phyloP scores from a whole-genome alignment of 30 jellyfish, hydroid and myxozoan genomes.

The Aurelia aurita region DNA sequence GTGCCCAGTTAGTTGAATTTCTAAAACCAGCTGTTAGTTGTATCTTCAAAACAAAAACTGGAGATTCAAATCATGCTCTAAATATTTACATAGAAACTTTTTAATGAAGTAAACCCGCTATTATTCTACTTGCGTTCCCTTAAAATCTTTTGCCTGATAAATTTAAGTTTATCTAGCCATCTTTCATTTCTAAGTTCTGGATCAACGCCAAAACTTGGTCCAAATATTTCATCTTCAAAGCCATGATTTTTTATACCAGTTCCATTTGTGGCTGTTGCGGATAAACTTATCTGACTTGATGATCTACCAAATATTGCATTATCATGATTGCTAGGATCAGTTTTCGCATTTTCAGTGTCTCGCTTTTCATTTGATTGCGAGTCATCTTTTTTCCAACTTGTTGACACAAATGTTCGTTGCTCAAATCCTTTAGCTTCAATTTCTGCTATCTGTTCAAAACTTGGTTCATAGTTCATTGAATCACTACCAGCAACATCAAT shows the following conservation, averaged over 20 bases:
- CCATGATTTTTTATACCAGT: constrained; percentile 1
- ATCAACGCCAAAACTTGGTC: constrained; percentile 51
- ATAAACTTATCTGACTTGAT: background rate
- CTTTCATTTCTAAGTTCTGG: constrained; percentile 33
- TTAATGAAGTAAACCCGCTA: background rate
- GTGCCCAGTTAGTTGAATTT: too few species aligned
- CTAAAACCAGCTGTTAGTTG: too few species aligned
- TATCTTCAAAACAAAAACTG: too few species aligned
- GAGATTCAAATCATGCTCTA: too few species aligned
- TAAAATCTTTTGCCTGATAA: constrained; percentile 19
- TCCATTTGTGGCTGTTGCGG: background rate
- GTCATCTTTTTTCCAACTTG: background rate
- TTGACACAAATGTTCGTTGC: constrained; percentile 55
- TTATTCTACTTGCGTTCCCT: constrained; percentile 13
- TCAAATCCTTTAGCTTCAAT: constrained; percentile 58
- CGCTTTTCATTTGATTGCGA: background rate
- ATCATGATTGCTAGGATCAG: constrained; percentile 18
- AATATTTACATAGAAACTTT: background rate
- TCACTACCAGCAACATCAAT: background rate
- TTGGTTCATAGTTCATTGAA: background rate
- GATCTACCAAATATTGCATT: constrained; percentile 45
- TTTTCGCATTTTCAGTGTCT: background rate
- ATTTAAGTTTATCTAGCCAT: constrained; percentile 49
- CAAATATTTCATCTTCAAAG: constrained; percentile 46
- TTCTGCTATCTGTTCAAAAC: constrained; percentile 46